Evolutionary conservation across 2,797 vertebrate genomes (phyloP).

Genomic region (Gastrophryne carolinensis): DNA sequence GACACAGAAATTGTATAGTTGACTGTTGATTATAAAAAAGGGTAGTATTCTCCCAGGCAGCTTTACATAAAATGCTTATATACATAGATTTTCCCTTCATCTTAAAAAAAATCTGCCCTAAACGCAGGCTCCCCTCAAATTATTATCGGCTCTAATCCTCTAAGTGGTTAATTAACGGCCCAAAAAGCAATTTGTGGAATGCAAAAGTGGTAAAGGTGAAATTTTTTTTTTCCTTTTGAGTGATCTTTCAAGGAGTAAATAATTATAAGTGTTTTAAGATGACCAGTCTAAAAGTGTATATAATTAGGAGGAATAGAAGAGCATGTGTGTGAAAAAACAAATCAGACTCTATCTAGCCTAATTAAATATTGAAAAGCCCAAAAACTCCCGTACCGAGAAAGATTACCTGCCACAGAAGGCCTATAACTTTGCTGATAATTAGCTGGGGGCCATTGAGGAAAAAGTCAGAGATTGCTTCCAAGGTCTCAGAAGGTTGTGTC

Average conservation of each 20-base stretch:
- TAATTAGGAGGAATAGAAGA: slow-evolving; percentile 72
- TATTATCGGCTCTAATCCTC: slow-evolving; percentile 70
- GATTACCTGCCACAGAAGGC: slow-evolving; percentile 70
- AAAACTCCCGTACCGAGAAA: slow-evolving; percentile 70
- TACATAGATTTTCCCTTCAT: slow-evolving; percentile 55
- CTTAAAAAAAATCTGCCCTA: slow-evolving; percentile 67
- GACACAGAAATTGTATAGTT: slow-evolving; percentile 43
- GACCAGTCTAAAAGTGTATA: slow-evolving; percentile 71
- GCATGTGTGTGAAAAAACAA: slow-evolving; percentile 67
- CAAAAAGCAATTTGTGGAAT: slow-evolving; percentile 73
- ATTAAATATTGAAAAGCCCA: slow-evolving; percentile 81
- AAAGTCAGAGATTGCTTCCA: slow-evolving; percentile 61
- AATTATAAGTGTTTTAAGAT: slow-evolving; percentile 73
- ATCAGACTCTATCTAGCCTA: slow-evolving; percentile 71
- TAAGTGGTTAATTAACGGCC: slow-evolving; percentile 74
- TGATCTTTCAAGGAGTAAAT: slow-evolving; percentile 80
- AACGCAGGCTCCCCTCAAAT: slow-evolving; percentile 62
- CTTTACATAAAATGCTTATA: slow-evolving; percentile 60
- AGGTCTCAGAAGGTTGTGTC: slow-evolving; percentile 72
- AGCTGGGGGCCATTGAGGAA: slow-evolving; percentile 65
- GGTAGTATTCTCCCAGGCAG: slow-evolving; percentile 53
- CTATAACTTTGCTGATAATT: slow-evolving; percentile 76
- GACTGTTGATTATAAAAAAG: slow-evolving; percentile 52
- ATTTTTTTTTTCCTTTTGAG: slow-evolving; percentile 68
- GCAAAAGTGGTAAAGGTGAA: slow-evolving; percentile 70